A percentile compares a stretch with the other conserved stretches of the same genome.
These are phyloP conservation scores for Amphiprion ocellaris DNA, from an alignment of 2,113 vertebrate species.

Conservation along the genomic window DNA sequence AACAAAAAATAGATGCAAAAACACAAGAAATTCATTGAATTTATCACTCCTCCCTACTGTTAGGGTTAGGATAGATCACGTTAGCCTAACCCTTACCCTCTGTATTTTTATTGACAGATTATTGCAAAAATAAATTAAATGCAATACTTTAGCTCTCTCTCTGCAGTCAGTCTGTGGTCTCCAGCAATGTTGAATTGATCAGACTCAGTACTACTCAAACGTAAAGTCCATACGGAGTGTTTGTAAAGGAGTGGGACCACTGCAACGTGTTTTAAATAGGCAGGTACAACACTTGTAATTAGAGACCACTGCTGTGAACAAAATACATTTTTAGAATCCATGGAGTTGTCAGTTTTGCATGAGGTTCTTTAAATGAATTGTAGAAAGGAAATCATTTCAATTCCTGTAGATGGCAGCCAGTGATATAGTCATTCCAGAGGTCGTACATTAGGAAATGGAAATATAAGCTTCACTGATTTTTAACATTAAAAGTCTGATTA, in stretches of 20 bases:
- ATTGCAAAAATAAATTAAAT: no score
- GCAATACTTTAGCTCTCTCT: no score
- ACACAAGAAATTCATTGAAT: no score
- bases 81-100: no score
- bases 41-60: no score
- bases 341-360: not conserved
- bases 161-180: no score
- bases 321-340: conserved; percentile 4
- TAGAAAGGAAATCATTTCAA: not conserved
- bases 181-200: not conserved
- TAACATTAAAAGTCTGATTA: not conserved
- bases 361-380: not conserved
- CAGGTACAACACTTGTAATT: not conserved
- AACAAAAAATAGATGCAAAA: no score
- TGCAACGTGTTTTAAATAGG: conserved; percentile 6
- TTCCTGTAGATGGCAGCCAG: not conserved
- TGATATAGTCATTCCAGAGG: not conserved
- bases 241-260: not conserved
- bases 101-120: no score
- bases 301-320: not conserved
- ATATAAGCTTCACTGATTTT: not conserved
- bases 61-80: no score
- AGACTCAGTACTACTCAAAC: not conserved
- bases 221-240: not conserved
- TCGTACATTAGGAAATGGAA: conserved; percentile 5